A percentile compares a stretch with the other conserved stretches of the same genome.
Conservation (phyloP, 2,797 vertebrate species). For the Peromyscus aztecus region DNA sequence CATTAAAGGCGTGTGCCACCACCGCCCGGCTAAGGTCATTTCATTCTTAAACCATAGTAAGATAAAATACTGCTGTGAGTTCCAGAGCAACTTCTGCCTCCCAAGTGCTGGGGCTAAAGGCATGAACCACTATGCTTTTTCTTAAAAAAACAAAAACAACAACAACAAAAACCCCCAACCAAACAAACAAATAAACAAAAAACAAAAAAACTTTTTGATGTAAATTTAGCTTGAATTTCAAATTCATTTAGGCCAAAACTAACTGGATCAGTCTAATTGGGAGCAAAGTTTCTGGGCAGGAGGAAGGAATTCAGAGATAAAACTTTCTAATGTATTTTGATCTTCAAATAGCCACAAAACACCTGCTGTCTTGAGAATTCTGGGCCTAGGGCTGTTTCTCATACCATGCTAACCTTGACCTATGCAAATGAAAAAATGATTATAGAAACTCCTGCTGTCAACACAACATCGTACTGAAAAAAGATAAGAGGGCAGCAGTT, state of each 20-base stretch:
- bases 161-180: rapidly evolving
- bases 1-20: too few species aligned
- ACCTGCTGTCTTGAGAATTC: neutral
- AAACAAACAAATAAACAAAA: too few species aligned
- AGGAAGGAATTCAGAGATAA: constrained; percentile 47
- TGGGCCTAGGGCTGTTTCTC: neutral
- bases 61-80: neutral
- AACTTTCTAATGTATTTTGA: constrained; percentile 13
- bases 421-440: neutral
- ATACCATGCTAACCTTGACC: neutral
- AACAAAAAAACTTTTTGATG: neutral
- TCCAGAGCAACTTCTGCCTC: neutral
- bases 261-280: neutral
- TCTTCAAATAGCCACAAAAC: constrained; percentile 40
- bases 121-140: neutral
- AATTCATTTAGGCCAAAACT: constrained; percentile 51
- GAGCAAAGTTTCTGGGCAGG: constrained; percentile 23
- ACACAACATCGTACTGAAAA: neutral
- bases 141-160: too few species aligned
- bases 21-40: too few species aligned
- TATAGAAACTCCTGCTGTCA: neutral
- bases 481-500: neutral
- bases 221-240: constrained; percentile 67
- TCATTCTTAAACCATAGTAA: neutral
- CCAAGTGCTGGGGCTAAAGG: neutral